Percentiles rank a stretch among this genome's conserved stretches.
These are phyloP conservation scores for Okamejei kenojei DNA, from an alignment of 2,797 vertebrate genomes.

Conservation along the genomic window DNA sequence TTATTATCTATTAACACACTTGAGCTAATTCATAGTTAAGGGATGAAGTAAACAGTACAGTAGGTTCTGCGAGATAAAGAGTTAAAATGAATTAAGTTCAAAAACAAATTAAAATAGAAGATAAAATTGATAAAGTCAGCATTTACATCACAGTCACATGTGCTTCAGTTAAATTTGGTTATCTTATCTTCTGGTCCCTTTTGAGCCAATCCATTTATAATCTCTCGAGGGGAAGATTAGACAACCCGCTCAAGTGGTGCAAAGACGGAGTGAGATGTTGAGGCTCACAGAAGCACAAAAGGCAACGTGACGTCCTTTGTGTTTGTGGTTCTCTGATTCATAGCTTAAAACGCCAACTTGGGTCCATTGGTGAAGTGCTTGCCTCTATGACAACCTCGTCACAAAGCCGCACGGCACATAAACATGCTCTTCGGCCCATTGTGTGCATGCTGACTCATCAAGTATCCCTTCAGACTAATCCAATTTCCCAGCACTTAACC, in stretches of 20 bases:
- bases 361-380: neutral
- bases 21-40: too few relatives aligned
- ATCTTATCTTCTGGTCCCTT: neutral
- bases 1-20: too few relatives aligned
- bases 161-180: neutral
- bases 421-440: too few relatives aligned
- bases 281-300: neutral
- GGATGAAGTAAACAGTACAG: too few relatives aligned
- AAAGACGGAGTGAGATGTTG: neutral
- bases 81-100: too few relatives aligned
- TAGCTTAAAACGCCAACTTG: neutral
- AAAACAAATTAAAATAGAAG: neutral
- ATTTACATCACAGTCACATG: neutral
- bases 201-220: neutral
- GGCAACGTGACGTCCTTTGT: neutral
- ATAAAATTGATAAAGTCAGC: neutral
- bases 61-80: too few relatives aligned
- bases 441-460: too few relatives aligned
- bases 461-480: too few relatives aligned
- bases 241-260: neutral
- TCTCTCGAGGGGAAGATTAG: neutral
- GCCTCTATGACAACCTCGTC: neutral
- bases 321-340: neutral
- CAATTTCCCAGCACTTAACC: too few relatives aligned
- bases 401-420: too few relatives aligned